Evolutionary conservation across 1,140 invertebrate genomes (phyloP).

Genomic region (Magallana gigas): DNA sequence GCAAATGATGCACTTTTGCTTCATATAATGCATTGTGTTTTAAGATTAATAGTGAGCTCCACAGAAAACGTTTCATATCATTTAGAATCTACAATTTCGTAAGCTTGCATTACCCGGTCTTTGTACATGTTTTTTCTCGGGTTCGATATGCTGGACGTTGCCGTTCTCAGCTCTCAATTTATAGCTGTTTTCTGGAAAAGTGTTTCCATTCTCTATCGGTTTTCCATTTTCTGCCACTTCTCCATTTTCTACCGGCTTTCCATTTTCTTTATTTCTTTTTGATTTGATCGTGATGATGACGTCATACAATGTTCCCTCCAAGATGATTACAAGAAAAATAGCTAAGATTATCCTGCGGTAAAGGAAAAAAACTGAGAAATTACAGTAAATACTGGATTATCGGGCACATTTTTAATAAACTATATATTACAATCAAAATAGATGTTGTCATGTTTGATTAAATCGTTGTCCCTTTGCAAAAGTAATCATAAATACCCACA

Average conservation of each 20-base stretch:
- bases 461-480: too few species aligned
- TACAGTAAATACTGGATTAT: too few species aligned
- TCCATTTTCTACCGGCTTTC: not conserved
- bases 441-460: too few species aligned
- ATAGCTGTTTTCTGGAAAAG: not conserved
- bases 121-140: not conserved
- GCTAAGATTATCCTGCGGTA: not conserved
- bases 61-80: too few species aligned
- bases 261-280: not conserved
- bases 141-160: too few species aligned
- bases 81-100: too few species aligned
- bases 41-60: too few species aligned
- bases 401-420: too few species aligned
- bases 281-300: not conserved
- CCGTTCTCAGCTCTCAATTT: not conserved
- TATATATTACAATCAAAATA: too few species aligned
- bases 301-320: constrained; percentile 30
- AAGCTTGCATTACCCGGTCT: not conserved
- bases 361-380: not conserved
- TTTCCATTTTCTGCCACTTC: not conserved
- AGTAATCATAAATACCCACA: too few species aligned
- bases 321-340: constrained; percentile 14
- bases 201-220: not conserved
- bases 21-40: too few species aligned
- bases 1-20: too few species aligned